A percentile compares a stretch with the other conserved stretches of the same genome.
Evolutionary conservation across 2,797 vertebrate genomes (phyloP).

Genomic region (Artibeus lituratus): DNA sequence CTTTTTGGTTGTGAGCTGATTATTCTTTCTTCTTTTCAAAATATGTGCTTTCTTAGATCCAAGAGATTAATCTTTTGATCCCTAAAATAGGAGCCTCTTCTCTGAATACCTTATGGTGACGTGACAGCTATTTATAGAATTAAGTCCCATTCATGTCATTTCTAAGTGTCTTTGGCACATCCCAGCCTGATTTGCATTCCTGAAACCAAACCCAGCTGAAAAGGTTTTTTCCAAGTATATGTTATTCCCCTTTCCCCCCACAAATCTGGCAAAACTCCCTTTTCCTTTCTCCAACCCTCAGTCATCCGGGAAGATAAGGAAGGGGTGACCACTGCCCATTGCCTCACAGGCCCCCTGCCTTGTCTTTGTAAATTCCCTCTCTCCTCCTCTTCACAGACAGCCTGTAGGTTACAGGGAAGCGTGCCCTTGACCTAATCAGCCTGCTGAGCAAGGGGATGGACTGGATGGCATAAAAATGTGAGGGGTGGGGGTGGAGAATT

Average conservation of each 20-base stretch:
- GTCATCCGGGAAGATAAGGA: not conserved
- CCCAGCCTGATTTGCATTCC: not conserved
- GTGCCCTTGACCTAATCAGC: not conserved
- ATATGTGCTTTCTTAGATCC: not conserved
- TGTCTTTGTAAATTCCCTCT: not conserved
- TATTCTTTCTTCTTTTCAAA: not conserved
- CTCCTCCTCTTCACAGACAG: not conserved
- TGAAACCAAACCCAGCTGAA: not conserved
- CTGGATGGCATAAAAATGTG: not conserved
- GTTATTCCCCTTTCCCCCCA: not conserved
- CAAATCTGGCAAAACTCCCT: not conserved
- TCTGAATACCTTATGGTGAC: not conserved
- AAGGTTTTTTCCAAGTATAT: not conserved
- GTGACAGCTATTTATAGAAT: not conserved
- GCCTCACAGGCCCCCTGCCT: rapidly evolving
- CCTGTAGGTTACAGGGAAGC: not conserved
- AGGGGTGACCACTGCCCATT: too few species aligned
- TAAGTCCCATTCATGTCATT: not conserved
- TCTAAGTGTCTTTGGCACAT: not conserved
- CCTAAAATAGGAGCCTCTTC: not conserved
- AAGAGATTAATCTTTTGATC: not conserved
- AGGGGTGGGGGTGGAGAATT: not conserved
- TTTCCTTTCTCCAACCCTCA: not conserved
- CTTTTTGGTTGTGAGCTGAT: constrained; percentile 4
- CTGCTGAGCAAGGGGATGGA: too few species aligned